Conservation (phyloP, 2,888 invertebrate species). For the Hypercompe scribonia region DNA sequence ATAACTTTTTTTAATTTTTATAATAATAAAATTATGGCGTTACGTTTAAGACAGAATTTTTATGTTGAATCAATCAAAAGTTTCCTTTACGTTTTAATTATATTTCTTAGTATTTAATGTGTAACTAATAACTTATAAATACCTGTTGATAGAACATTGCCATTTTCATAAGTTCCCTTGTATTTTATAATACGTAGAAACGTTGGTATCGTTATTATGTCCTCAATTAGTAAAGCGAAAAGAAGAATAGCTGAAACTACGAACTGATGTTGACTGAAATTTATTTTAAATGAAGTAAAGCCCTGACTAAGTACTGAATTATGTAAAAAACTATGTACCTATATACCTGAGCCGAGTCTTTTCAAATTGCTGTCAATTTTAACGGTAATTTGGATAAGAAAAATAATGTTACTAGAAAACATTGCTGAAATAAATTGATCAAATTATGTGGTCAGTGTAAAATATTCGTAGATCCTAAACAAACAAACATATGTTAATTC, state of each 20-base stretch:
- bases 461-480: too few species aligned
- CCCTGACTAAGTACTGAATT: background rate
- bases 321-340: too few species aligned
- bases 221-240: too few species aligned
- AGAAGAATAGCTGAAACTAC: background rate
- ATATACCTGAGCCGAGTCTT: too few species aligned
- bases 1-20: background rate
- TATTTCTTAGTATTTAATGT: background rate
- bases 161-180: background rate
- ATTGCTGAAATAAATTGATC: too few species aligned
- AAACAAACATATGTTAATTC: too few species aligned
- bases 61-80: background rate
- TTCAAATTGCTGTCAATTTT: too few species aligned
- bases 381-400: too few species aligned
- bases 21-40: background rate
- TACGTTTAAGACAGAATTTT: background rate
- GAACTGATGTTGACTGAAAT: background rate
- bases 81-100: background rate
- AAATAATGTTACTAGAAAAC: too few species aligned
- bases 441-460: too few species aligned
- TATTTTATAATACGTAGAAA: background rate
- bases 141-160: background rate
- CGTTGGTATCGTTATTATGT: too few species aligned
- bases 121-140: background rate
- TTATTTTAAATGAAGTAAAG: background rate